Base-by-base conservation (phyloP, 2,888 invertebrate species). In the Strigamia transsilvanica region DNA sequence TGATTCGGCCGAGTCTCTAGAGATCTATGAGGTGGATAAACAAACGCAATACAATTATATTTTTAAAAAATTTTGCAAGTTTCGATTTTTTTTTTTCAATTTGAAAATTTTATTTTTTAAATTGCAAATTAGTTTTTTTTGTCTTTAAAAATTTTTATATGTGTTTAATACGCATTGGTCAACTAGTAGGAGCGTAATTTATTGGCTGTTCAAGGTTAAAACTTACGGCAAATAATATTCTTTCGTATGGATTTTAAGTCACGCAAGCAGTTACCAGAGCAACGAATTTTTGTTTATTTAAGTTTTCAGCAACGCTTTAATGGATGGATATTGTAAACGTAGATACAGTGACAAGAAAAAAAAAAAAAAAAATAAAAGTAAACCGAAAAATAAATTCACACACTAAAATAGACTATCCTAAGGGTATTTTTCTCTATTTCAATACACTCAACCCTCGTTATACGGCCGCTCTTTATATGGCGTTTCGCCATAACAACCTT, bases 1-100 rank as follows among this genome's bases (percentile, higher is more conserved):
- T 0, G 80, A 80, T 51, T 13, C 56, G 1, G 80, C 80, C 38
- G 80, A 80, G 21, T 80, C 80, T 56, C 80, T 18, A 21, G 80
- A 80, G 0, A 80, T 32, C 80, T 80, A 10, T 6, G 38, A 38
- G 34, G 3, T 21, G 1, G n/a, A 32, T 38, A 13, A 79, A 10
- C 4, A 32, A 73, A 73, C 2, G 34, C 34, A 34, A 34, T 5
- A 38, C 6, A 38, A 38, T 38, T 6, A 38, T 34, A 38, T 38
- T 38, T 38, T 27, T 27, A 27, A 27, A 27, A n/a, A n/a, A n/a
- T n/a, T n/a, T n/a, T n/a, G n/a, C n/a, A n/a, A 34, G 34, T 34
- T n/a, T n/a, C n/a, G n/a, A 34, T 34, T 34, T 34, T 38, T 38
- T 4, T 9, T 5, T 38, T 6, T 38, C 2, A 38, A 38, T 38